These are phyloP conservation scores for Ailuropoda melanoleuca DNA, from an alignment of 2,113 vertebrate genomes.

Conservation along the genomic window DNA sequence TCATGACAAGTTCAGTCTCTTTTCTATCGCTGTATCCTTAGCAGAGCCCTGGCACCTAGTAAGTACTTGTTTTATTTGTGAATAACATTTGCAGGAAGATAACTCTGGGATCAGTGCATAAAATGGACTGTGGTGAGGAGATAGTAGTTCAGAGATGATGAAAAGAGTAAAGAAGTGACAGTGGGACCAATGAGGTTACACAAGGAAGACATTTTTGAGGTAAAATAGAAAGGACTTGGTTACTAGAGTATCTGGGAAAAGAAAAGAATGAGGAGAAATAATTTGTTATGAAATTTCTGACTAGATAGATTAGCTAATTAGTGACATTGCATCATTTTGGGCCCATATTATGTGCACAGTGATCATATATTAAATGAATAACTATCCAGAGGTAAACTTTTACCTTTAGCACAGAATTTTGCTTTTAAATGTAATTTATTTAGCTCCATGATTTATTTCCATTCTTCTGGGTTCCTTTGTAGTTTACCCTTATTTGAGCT, in stretches of 20 bases:
- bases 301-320: not conserved
- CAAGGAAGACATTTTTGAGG: not conserved
- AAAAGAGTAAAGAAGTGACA: not conserved
- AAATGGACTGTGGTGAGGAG: not conserved
- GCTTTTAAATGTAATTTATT: slow-evolving; percentile 8
- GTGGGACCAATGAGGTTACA: not conserved
- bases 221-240: not conserved
- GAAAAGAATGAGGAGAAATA: slow-evolving; percentile 22
- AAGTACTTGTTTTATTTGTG: not conserved
- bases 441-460: not conserved
- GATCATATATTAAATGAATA: not conserved
- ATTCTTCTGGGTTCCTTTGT: slow-evolving; percentile 26
- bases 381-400: not conserved
- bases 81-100: slow-evolving; percentile 3
- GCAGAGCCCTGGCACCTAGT: not conserved
- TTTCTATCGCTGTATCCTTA: not conserved
- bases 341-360: not conserved
- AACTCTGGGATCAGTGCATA: not conserved
- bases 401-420: slow-evolving; percentile 17
- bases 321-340: not conserved
- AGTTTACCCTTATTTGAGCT: slow-evolving; percentile 18
- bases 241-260: not conserved
- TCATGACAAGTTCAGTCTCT: not conserved
- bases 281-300: not conserved
- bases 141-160: not conserved